Conservation (phyloP, 2,888 invertebrate species). For the Eustalomyia histrio region DNA sequence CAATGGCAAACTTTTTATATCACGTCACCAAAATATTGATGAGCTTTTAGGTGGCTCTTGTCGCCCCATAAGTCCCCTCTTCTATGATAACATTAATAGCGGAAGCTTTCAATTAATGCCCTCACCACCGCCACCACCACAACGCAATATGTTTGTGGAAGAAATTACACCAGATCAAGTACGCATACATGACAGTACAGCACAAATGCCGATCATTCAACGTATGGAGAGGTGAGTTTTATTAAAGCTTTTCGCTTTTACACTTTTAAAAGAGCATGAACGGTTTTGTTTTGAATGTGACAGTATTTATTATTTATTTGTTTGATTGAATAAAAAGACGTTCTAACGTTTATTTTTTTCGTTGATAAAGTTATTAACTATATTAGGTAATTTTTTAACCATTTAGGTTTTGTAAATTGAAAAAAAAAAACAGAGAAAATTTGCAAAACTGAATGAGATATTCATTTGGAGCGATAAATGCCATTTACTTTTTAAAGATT, state of each 20-base stretch:
- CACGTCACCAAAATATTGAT: conserved; percentile 92
- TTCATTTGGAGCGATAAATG: too few species aligned
- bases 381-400: too few species aligned
- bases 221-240: conserved; percentile 82
- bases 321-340: too few species aligned
- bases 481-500: too few species aligned
- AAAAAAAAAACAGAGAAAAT: too few species aligned
- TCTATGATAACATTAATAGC: conserved; percentile 72
- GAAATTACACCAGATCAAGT: conserved; percentile 90
- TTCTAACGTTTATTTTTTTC: too few species aligned
- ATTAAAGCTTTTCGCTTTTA: background rate
- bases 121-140: conserved; percentile 22
- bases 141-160: conserved; percentile 78
- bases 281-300: background rate
- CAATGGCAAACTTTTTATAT: conserved; percentile 84
- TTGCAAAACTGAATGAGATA: too few species aligned
- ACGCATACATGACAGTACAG: conserved; percentile 88
- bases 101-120: conserved; percentile 62
- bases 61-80: conserved; percentile 84
- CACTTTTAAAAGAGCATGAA: background rate
- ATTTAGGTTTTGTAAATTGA: too few species aligned
- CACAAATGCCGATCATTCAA: conserved; percentile 85
- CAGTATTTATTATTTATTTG: background rate
- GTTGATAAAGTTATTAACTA: too few species aligned
- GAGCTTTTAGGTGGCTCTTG: conserved; percentile 88